These are phyloP conservation scores for Tinea semifulvella DNA, from an alignment of 2,888 invertebrate species.

Conservation along the genomic window DNA sequence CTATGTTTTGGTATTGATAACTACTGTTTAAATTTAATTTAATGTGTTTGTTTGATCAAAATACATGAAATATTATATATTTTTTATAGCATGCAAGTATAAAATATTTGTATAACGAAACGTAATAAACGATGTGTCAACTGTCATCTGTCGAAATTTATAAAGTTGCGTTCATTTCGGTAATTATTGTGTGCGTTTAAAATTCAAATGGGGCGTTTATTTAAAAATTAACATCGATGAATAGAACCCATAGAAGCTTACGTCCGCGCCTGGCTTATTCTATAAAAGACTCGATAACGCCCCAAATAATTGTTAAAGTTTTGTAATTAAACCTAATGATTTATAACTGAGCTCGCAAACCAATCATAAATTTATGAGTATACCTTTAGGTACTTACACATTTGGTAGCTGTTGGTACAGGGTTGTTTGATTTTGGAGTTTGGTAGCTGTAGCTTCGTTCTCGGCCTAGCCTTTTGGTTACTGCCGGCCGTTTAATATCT, in stretches of 20 bases:
- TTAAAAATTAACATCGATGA: no score
- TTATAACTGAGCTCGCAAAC: no score
- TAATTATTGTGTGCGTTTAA: no score
- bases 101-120: not conserved
- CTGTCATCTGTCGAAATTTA: conserved; percentile 25
- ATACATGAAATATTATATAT: not conserved
- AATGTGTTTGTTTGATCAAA: not conserved
- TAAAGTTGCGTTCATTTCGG: conserved; percentile 26
- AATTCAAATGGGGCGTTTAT: no score
- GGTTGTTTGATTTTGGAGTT: conserved; percentile 21
- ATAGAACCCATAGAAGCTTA: no score
- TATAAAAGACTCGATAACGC: no score
- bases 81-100: not conserved
- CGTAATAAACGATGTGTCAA: conserved; percentile 20
- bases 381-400: not conserved
- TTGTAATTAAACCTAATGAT: no score
- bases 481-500: conserved; percentile 31
- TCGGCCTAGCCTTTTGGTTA: conserved; percentile 40
- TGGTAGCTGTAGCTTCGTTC: conserved; percentile 52
- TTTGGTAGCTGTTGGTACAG: not conserved
- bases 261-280: no score
- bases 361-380: no score
- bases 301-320: no score
- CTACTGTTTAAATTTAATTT: not conserved
- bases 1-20: no score